Percentiles rank a stretch among this genome's conserved stretches.
These are phyloP conservation scores for Monoplex corrugatus DNA, from an alignment of 2,888 invertebrate species.

Conservation along the genomic window DNA sequence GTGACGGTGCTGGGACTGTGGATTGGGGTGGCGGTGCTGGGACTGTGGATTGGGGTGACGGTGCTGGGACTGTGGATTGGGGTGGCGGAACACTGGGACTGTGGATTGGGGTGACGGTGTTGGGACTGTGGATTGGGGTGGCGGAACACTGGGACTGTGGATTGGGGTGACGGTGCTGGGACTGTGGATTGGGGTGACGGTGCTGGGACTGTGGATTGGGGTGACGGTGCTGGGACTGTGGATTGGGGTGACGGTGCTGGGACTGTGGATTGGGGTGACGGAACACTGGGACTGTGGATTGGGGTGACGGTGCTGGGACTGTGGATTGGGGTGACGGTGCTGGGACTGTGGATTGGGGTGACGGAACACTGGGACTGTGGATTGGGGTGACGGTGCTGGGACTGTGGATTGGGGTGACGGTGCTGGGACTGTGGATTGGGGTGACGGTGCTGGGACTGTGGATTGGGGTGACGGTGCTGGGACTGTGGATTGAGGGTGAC, in stretches of 20 bases:
- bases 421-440: conserved; percentile 68
- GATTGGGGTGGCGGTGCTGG: conserved; percentile 66
- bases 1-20: conserved; percentile 66
- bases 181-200: conserved; percentile 67
- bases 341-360: conserved; percentile 68
- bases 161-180: conserved; percentile 67
- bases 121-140: too few relatives aligned
- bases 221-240: conserved; percentile 66
- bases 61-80: conserved; percentile 69
- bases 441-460: conserved; percentile 66
- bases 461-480: conserved; percentile 66
- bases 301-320: conserved; percentile 66
- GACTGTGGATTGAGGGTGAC: conserved; percentile 68
- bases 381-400: conserved; percentile 67
- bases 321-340: conserved; percentile 66
- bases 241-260: conserved; percentile 66
- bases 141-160: conserved; percentile 68
- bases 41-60: conserved; percentile 68
- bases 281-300: conserved; percentile 67
- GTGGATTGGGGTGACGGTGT: conserved; percentile 68
- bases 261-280: conserved; percentile 68
- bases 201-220: conserved; percentile 68
- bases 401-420: conserved; percentile 67
- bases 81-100: conserved; percentile 66
- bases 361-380: conserved; percentile 68